Percentiles rank a stretch among this genome's conserved stretches.
Evolutionary conservation across 2,113 vertebrate species (phyloP).

Genomic region (Ammodytes marinus): DNA sequence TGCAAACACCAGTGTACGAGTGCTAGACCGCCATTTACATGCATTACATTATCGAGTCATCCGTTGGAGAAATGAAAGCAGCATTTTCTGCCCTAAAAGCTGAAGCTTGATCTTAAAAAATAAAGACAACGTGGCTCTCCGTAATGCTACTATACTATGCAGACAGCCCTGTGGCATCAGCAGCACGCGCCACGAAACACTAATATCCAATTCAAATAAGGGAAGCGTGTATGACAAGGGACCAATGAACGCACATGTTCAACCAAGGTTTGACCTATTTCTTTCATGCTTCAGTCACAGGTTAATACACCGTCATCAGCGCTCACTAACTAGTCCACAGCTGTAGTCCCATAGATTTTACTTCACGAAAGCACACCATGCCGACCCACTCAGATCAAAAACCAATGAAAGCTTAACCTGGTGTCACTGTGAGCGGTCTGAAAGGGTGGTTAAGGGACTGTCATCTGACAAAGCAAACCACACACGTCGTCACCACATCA

Average conservation of each 20-base stretch:
- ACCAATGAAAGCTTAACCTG: conserved; percentile 15
- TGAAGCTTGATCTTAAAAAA: conserved; percentile 63
- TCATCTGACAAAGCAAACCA: not conserved
- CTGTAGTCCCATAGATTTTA: not conserved
- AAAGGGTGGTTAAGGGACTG: conserved; percentile 2
- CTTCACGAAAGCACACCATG: not conserved
- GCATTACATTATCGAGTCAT: conserved; percentile 70
- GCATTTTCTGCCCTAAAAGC: conserved; percentile 68
- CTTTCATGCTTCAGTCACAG: conserved; percentile 6
- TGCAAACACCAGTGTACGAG: conserved; percentile 67
- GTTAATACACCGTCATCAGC: conserved; percentile 1
- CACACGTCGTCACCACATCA: not conserved
- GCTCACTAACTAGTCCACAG: not conserved
- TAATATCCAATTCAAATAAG: conserved; percentile 56
- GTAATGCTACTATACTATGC: conserved; percentile 44
- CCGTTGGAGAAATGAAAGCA: conserved; percentile 62
- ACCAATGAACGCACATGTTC: conserved; percentile 18
- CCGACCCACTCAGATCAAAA: conserved; percentile 19
- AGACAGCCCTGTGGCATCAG: conserved; percentile 64
- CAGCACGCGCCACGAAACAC: conserved; percentile 42
- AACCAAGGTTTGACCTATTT: conserved; percentile 44
- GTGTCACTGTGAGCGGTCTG: conserved; percentile 15
- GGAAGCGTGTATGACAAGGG: conserved; percentile 14
- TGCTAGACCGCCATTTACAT: conserved; percentile 73
- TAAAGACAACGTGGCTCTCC: conserved; percentile 57